Evolutionary conservation across 2,888 invertebrate genomes (phyloP).

Genomic region (Ophraella communa): DNA sequence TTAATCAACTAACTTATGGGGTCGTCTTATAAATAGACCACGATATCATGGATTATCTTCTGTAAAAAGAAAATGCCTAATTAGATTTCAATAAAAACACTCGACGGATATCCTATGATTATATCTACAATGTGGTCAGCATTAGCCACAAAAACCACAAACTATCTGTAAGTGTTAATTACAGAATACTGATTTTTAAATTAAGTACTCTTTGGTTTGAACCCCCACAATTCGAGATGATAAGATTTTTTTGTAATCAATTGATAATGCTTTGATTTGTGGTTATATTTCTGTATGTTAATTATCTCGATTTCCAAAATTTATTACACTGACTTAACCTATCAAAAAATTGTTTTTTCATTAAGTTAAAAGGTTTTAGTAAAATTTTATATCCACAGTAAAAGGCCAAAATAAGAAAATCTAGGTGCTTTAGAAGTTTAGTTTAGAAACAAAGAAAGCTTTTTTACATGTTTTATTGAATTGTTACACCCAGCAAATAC

Average conservation of each 20-base stretch:
- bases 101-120: constrained; percentile 32
- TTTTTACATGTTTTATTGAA: too few species aligned
- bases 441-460: too few species aligned
- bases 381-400: too few species aligned
- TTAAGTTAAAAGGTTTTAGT: too few species aligned
- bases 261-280: background rate
- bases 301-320: background rate
- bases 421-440: too few species aligned
- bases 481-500: too few species aligned
- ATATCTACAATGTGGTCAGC: constrained; percentile 25
- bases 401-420: too few species aligned
- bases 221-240: constrained; percentile 1
- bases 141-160: constrained; percentile 28
- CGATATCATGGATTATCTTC: constrained; percentile 22
- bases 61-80: constrained; percentile 20
- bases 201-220: background rate
- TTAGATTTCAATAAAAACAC: constrained; percentile 17
- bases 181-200: constrained; percentile 6
- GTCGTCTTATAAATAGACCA: constrained; percentile 21
- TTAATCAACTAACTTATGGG: constrained; percentile 15
- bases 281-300: background rate
- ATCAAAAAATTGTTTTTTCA: background rate
- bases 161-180: constrained; percentile 22
- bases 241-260: background rate
- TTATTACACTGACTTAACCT: background rate